Base-by-base conservation (phyloP, 2,113 vertebrate species). In the Cynopterus brachyotis region DNA sequence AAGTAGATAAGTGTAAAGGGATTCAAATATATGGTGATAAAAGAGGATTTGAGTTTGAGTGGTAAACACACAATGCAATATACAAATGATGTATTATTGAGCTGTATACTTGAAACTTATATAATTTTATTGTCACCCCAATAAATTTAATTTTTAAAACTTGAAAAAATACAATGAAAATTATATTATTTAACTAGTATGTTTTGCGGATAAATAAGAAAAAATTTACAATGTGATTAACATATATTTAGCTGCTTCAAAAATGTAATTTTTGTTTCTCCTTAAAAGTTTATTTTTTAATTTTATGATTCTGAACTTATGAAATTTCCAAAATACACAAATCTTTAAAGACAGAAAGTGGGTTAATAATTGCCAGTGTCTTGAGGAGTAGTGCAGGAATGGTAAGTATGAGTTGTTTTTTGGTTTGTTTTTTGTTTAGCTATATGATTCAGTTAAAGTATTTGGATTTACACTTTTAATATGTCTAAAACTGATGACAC, bases 221-320 rank as follows among this genome's bases (percentile, higher is more conserved):
- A 76, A 92, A 60, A 53, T 24, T 42, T n/a, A 24, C 72, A 85
- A 82, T 86, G 3, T 89, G 26, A 10, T 91, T 84, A 89, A 59
- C 17, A 91, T 17, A 70, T 80, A 95, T n/a, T 70, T 91, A 84
- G 22, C 42, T 89, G 13, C 3, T 72, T 69, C 72, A 53, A 53
- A 89, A 89, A 60, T 83, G 17, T n/a, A 85, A 10, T 6, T 40
- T 83, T 93, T 87, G 13, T 30, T 50, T 82, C 50, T 89, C 22
- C 17, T 86, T 92, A 69, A 92, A 93, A 73, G 30, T 69, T 11
- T 30, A 73, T 79, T 96, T 93, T 80, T 57, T 40, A 50, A 57
- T 47, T 59, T 7, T 47, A 40, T 53, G 12, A 67, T 80, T 94
- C 37, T 19, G 45, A 50, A 57, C 76, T 37, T 78, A 72, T 79